Evolutionary conservation across 2,797 vertebrate genomes (phyloP).

Genomic region (Xerus rutilus): DNA sequence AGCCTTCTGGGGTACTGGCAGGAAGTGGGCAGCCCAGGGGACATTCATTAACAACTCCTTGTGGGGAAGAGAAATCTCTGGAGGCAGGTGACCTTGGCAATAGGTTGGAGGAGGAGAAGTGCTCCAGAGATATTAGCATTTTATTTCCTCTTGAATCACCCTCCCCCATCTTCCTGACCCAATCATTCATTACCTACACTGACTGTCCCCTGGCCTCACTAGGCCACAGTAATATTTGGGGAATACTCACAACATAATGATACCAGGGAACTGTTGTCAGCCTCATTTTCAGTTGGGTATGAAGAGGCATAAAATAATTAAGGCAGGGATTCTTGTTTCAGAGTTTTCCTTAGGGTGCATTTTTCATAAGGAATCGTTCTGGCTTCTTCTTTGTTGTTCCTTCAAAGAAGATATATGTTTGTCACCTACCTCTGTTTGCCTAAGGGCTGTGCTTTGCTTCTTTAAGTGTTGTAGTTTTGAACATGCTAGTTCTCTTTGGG

Average conservation of each 20-base stretch:
- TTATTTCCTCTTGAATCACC: too few species aligned
- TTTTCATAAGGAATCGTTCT: constrained; percentile 21
- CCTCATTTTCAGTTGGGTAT: neutral
- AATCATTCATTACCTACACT: too few species aligned
- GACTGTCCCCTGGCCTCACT: too few species aligned
- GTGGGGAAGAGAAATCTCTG: too few species aligned
- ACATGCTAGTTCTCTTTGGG: neutral
- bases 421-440: constrained; percentile 15
- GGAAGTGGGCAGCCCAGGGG: too few species aligned
- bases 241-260: neutral
- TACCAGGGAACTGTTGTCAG: neutral
- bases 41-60: too few species aligned
- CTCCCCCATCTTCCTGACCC: too few species aligned
- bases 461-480: neutral
- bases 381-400: constrained; percentile 3
- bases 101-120: too few species aligned
- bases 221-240: neutral
- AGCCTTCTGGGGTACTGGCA: too few species aligned
- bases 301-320: neutral
- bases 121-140: too few species aligned
- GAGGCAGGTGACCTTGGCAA: too few species aligned
- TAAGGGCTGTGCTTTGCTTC: neutral
- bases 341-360: neutral
- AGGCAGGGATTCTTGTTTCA: neutral
- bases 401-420: constrained; percentile 9